Conservation (phyloP, 1,140 invertebrate species). For the Pseudachorutes palmiensis region DNA sequence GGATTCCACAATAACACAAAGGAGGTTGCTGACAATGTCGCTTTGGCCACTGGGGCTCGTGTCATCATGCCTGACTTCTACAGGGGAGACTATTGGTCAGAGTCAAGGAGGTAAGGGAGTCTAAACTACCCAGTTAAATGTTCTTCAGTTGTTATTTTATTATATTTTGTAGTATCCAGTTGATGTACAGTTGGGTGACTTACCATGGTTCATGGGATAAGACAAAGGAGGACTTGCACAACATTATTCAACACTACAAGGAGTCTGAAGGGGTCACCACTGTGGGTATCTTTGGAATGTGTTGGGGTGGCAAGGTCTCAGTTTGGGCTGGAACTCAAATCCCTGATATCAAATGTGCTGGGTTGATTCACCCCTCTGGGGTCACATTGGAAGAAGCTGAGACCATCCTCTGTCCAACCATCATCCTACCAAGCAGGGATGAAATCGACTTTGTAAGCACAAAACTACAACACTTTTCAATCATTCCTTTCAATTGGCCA, state of each 20-base stretch:
- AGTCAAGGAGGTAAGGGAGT: neutral
- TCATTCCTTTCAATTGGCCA: neutral
- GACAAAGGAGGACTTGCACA: neutral
- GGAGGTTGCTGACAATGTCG: conserved; percentile 20
- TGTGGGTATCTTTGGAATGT: conserved; percentile 21
- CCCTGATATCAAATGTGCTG: conserved; percentile 18
- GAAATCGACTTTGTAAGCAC: conserved; percentile 25
- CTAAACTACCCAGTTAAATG: neutral
- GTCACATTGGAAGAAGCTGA: conserved; percentile 9
- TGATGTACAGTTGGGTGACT: conserved; percentile 12
- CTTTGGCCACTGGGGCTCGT: conserved; percentile 2
- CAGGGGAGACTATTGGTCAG: conserved; percentile 4
- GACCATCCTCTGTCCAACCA: conserved; percentile 5
- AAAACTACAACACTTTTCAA: too few relatives aligned
- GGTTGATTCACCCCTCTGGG: conserved; percentile 24
- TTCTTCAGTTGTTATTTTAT: neutral
- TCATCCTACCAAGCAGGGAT: conserved; percentile 19
- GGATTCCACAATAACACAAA: conserved; percentile 19
- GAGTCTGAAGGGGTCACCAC: neutral
- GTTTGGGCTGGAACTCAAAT: conserved; percentile 14
- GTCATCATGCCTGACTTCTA: conserved; percentile 29
- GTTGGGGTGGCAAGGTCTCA: conserved; percentile 31
- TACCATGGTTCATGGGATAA: conserved; percentile 3
- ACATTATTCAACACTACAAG: neutral
- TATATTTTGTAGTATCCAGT: conserved; percentile 5